Percentiles rank a stretch among this genome's conserved stretches.
Evolutionary conservation across 2,113 vertebrate genomes (phyloP).

Genomic region (Micronycteris hirsuta): DNA sequence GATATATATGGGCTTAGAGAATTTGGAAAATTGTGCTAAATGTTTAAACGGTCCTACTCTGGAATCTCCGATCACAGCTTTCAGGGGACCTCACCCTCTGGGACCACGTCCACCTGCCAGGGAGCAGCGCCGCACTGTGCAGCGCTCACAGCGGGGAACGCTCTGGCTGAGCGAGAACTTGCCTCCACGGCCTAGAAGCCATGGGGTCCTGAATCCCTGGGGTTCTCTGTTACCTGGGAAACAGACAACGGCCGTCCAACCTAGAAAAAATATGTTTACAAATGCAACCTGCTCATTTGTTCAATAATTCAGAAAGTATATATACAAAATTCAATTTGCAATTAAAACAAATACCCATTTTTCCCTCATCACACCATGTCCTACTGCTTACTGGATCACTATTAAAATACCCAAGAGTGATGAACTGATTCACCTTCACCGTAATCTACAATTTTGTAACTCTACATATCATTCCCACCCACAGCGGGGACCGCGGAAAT

Average conservation of each 20-base stretch:
- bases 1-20: background rate
- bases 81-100: background rate
- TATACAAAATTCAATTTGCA: background rate
- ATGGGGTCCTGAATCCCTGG: fast-evolving
- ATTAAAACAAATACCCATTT: background rate
- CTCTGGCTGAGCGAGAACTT: background rate
- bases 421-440: background rate
- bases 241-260: background rate
- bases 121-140: fast-evolving
- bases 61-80: background rate
- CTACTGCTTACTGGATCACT: background rate
- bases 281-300: background rate
- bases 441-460: background rate
- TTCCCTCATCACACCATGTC: background rate
- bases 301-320: background rate
- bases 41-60: background rate
- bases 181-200: no score
- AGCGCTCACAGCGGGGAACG: background rate
- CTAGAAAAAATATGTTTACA: background rate
- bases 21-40: background rate
- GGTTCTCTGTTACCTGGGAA: background rate
- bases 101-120: background rate
- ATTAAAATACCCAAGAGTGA: background rate
- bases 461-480: background rate
- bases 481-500: background rate